These are phyloP conservation scores for Dreissena polymorpha DNA, from an alignment of 1,140 invertebrate genomes.

Conservation along the genomic window DNA sequence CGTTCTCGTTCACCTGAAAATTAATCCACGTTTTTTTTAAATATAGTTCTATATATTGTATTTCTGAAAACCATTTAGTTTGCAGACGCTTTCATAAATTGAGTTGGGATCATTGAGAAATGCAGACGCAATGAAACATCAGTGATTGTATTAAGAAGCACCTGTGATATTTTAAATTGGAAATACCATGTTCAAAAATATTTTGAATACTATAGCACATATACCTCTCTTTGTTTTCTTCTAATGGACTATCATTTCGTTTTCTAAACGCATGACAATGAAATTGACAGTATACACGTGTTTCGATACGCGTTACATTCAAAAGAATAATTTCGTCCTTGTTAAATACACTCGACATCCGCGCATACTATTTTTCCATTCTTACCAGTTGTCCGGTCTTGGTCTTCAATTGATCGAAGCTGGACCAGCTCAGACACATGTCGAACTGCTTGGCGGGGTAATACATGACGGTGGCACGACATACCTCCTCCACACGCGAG, in stretches of 20 bases:
- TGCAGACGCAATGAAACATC: background rate
- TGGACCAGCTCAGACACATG: constrained; percentile 50
- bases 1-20: constrained; percentile 21
- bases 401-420: constrained; percentile 19
- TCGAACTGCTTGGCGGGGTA: constrained; percentile 46
- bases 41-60: background rate
- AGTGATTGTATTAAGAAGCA: background rate
- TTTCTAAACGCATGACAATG: too few species aligned
- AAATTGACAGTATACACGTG: too few species aligned
- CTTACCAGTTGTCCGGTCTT: constrained; percentile 19
- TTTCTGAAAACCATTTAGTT: background rate
- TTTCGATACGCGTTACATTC: too few species aligned
- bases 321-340: too few species aligned
- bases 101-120: background rate
- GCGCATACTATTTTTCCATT: too few species aligned
- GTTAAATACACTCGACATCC: too few species aligned
- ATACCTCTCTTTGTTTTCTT: too few species aligned
- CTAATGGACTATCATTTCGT: too few species aligned
- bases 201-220: too few species aligned
- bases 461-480: constrained; percentile 45
- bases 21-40: background rate
- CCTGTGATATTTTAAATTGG: too few species aligned
- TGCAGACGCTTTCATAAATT: background rate
- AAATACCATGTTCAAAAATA: too few species aligned
- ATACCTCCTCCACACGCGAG: constrained; percentile 40